Evolutionary conservation across 2,797 vertebrate species (phyloP).

Genomic region (Smutsia temminckii): DNA sequence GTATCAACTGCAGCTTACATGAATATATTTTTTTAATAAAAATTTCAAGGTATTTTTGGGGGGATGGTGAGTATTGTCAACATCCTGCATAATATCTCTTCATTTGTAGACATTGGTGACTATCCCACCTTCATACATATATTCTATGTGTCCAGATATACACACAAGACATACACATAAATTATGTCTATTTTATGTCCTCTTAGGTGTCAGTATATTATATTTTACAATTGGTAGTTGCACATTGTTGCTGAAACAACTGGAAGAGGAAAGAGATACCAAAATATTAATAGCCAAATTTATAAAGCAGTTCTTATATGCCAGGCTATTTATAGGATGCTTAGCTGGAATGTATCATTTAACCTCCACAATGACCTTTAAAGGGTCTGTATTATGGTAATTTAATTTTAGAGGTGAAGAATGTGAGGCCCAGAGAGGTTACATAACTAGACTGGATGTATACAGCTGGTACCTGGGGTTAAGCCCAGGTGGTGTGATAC

Average conservation of each 20-base stretch:
- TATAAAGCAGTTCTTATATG: neutral
- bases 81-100: neutral
- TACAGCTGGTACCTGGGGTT: neutral
- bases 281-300: slow-evolving; percentile 8
- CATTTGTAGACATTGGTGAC: neutral
- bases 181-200: neutral
- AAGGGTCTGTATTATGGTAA: neutral
- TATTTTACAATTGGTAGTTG: neutral
- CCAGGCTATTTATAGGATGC: neutral
- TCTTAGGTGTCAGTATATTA: neutral
- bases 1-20: neutral
- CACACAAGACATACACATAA: neutral
- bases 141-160: neutral
- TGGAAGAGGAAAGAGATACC: neutral
- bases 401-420: slow-evolving; percentile 30
- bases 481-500: neutral
- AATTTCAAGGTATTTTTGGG: neutral
- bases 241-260: neutral
- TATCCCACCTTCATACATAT: neutral
- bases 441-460: neutral
- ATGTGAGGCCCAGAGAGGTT: neutral
- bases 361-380: neutral
- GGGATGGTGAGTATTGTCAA: neutral
- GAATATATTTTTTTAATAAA: neutral
- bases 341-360: neutral